Conservation (phyloP, 2,797 vertebrate genomes). For the Danionella dracula region DNA sequence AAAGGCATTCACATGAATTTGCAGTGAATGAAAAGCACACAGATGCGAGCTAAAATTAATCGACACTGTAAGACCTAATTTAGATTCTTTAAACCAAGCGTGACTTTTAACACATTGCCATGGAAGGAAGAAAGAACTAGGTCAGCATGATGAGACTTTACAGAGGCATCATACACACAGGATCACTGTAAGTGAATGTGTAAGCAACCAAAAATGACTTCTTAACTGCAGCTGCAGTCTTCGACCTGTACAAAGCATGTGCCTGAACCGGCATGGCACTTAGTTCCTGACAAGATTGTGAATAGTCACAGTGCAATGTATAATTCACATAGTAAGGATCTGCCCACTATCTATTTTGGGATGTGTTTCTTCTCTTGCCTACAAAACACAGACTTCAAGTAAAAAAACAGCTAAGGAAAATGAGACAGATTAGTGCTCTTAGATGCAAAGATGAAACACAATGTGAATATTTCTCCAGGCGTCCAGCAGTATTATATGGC, state of each 20-base stretch:
- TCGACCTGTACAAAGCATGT: too few species aligned
- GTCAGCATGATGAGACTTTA: conserved; percentile 13
- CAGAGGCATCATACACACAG: too few species aligned
- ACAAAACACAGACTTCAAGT: neutral
- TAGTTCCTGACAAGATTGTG: neutral
- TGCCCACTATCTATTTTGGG: conserved; percentile 22
- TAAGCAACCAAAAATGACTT: too few species aligned
- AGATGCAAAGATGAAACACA: neutral
- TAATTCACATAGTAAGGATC: conserved; percentile 3
- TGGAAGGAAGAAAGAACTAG: conserved; percentile 10
- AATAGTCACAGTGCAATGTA: conserved; percentile 13
- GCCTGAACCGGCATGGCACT: neutral
- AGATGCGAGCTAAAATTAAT: neutral
- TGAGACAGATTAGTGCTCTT: neutral
- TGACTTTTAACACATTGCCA: conserved; percentile 24
- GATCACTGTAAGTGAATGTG: too few species aligned
- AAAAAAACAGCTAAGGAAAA: neutral
- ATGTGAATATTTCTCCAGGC: conserved; percentile 22
- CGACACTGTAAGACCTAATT: neutral
- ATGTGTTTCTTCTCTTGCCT: neutral
- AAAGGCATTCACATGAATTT: too few species aligned
- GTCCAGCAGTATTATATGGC: conserved; percentile 30
- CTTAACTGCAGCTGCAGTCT: too few species aligned
- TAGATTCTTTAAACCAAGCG: neutral
- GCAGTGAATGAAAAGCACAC: neutral